phyloP scores from a whole-genome alignment of 2,113 vertebrate genomes.

The Crocuta crocuta region DNA sequence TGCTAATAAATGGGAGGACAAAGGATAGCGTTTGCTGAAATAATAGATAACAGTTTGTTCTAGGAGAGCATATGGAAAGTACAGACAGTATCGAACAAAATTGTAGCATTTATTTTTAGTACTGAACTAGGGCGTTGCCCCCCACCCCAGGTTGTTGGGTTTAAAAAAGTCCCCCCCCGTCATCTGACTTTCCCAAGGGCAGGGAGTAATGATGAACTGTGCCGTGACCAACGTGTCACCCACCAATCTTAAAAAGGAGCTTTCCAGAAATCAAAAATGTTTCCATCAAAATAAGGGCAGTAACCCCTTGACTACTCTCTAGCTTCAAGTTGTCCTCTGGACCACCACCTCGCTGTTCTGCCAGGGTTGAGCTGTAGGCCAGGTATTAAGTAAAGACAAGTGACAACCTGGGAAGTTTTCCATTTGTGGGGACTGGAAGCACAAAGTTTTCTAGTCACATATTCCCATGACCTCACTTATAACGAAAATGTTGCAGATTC shows the following conservation, averaged over 20 bases:
- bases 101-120: not conserved
- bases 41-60: constrained; percentile 10
- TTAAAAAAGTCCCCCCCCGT: not conserved
- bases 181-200: not conserved
- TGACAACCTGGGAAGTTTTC: constrained; percentile 75
- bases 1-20: not conserved
- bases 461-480: constrained; percentile 82
- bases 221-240: not conserved
- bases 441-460: constrained; percentile 80
- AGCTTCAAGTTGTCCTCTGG: constrained; percentile 68
- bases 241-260: not conserved
- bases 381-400: constrained; percentile 65
- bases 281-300: not conserved
- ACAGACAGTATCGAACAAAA: not conserved
- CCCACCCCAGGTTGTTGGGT: not conserved
- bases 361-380: constrained; percentile 61
- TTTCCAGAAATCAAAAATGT: not conserved
- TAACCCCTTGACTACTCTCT: not conserved
- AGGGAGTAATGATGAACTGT: not conserved
- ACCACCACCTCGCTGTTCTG: constrained; percentile 56
- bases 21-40: not conserved
- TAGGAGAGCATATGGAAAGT: not conserved
- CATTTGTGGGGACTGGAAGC: constrained; percentile 70
- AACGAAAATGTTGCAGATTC: constrained; percentile 85
- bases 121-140: not conserved